Conservation (phyloP, 2,113 vertebrate genomes). For the Notiomystis cincta region DNA sequence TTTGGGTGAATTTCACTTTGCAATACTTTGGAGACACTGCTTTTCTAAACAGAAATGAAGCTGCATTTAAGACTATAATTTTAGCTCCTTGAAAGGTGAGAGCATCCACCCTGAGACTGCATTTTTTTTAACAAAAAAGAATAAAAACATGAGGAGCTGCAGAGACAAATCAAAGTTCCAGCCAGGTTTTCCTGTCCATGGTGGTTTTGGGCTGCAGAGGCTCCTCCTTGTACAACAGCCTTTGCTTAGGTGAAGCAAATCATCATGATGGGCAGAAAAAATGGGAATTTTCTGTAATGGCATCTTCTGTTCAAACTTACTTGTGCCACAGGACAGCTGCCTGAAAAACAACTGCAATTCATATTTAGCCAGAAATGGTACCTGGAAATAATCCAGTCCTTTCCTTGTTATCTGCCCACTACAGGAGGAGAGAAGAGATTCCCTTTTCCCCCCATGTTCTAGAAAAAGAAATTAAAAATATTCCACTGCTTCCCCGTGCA, state of each 20-base stretch:
- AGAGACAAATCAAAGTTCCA: not conserved
- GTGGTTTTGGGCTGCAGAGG: not conserved
- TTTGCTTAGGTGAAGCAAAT: not conserved
- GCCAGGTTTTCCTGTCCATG: not conserved
- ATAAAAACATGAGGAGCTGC: rapidly evolving
- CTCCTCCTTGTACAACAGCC: not conserved
- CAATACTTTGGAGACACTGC: not conserved
- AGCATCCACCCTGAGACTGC: not conserved
- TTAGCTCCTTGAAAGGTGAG: not conserved
- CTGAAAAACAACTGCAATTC: not conserved
- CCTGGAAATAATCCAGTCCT: rapidly evolving
- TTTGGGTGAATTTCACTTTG: not conserved
- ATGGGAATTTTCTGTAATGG: not conserved
- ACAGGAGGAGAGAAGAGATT: rapidly evolving
- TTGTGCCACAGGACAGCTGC: not conserved
- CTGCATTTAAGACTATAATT: not conserved
- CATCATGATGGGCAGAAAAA: not conserved
- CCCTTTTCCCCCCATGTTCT: rapidly evolving
- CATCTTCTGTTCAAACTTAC: not conserved
- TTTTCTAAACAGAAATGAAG: not conserved
- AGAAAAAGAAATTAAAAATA: not conserved
- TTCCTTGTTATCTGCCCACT: not conserved
- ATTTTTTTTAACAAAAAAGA: not conserved
- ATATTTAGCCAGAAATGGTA: not conserved
- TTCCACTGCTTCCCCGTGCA: not conserved